Evolutionary conservation across 2,888 invertebrate genomes (phyloP).

Genomic region (Pseudeuparius sepicola): DNA sequence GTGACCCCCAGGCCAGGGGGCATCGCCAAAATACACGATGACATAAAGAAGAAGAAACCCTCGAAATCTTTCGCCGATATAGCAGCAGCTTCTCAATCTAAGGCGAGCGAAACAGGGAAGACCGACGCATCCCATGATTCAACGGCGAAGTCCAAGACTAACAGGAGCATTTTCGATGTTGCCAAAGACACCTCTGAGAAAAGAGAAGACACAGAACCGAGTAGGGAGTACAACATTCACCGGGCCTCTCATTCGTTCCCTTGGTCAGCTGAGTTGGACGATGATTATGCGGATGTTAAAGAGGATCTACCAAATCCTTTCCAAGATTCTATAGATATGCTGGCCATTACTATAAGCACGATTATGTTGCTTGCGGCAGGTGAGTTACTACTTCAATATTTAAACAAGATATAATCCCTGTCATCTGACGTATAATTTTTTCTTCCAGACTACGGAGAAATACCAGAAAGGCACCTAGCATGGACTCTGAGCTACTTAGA

Average conservation of each 20-base stretch:
- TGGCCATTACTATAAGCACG: constrained; percentile 22
- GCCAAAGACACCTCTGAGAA: too few species aligned
- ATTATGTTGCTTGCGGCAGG: constrained; percentile 23
- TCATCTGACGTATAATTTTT: too few species aligned
- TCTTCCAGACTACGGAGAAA: constrained; percentile 4
- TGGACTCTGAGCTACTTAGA: constrained; percentile 15
- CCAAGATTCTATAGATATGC: constrained; percentile 21
- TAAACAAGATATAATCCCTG: too few species aligned
- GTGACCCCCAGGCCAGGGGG: constrained; percentile 19
- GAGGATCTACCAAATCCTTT: constrained; percentile 17
- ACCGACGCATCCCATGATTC: too few species aligned
- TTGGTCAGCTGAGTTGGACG: constrained; percentile 20
- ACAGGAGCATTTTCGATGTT: constrained; percentile 18
- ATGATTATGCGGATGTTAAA: too few species aligned
- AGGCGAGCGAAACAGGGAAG: too few species aligned
- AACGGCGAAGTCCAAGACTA: too few species aligned
- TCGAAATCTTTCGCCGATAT: too few species aligned
- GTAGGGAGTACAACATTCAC: constrained; percentile 16
- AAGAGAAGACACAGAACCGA: too few species aligned
- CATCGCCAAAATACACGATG: constrained; percentile 15
- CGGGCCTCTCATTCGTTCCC: constrained; percentile 16
- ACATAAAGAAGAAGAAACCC: too few species aligned
- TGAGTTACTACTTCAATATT: too few species aligned
- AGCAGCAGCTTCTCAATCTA: too few species aligned
- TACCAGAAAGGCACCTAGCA: constrained; percentile 5